These are phyloP conservation scores for Petrophora chlorosata DNA, from an alignment of 2,888 invertebrate species.

Conservation along the genomic window DNA sequence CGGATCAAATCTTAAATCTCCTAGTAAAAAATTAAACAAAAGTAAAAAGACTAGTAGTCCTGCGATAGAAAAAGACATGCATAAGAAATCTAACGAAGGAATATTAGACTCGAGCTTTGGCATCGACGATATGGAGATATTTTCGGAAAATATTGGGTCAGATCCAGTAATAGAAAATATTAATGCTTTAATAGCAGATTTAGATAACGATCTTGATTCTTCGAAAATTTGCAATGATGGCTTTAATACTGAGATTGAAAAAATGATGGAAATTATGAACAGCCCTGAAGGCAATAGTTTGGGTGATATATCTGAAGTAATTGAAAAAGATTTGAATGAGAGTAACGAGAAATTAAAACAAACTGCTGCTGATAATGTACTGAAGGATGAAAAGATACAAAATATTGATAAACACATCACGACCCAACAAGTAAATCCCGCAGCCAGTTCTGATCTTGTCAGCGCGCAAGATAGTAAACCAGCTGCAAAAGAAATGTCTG, in stretches of 20 bases:
- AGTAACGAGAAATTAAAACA: slow-evolving; percentile 11
- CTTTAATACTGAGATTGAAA: slow-evolving; percentile 61
- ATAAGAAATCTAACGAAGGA: slow-evolving; percentile 19
- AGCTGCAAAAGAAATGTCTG: not conserved
- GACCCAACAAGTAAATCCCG: not conserved
- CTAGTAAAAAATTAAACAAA: slow-evolving; percentile 5
- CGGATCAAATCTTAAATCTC: not conserved
- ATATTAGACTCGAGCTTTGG: slow-evolving; percentile 48
- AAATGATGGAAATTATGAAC: slow-evolving; percentile 55
- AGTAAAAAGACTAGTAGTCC: slow-evolving; percentile 3
- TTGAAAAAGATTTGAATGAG: slow-evolving; percentile 40
- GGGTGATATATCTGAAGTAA: slow-evolving; percentile 41
- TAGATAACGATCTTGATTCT: slow-evolving; percentile 61
- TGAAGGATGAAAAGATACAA: not conserved
- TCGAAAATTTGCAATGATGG: slow-evolving; percentile 49
- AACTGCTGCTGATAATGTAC: not conserved
- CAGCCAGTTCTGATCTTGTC: too few species aligned
- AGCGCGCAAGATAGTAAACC: too few species aligned
- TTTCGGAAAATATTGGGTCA: slow-evolving; percentile 61
- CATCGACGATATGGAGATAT: slow-evolving; percentile 65
- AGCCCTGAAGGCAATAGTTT: slow-evolving; percentile 42
- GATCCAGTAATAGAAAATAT: slow-evolving; percentile 69
- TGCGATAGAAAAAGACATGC: slow-evolving; percentile 5
- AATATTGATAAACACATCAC: not conserved
- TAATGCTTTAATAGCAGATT: slow-evolving; percentile 66